Conservation (phyloP, 2,888 invertebrate species). For the Rhodophaea formosa region DNA sequence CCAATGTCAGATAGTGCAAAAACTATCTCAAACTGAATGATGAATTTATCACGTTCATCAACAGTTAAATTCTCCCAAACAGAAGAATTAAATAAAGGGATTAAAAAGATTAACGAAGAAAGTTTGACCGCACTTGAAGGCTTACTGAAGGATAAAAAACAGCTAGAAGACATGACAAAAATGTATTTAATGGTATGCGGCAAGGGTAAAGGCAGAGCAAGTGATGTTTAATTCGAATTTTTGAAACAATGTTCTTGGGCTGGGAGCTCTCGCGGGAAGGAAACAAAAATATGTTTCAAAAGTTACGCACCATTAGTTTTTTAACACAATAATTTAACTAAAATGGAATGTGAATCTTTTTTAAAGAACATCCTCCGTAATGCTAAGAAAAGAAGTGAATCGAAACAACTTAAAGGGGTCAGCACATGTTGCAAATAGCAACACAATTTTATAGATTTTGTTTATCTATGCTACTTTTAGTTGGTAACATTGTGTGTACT, state of each 20-base stretch:
- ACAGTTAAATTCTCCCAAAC: not conserved
- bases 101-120: slow-evolving; percentile 11
- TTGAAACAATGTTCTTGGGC: slow-evolving; percentile 22
- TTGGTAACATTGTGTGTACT: too few relatives aligned
- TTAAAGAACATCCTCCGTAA: slow-evolving; percentile 19
- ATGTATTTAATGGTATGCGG: slow-evolving; percentile 2
- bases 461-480: too few relatives aligned
- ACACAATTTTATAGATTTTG: too few relatives aligned
- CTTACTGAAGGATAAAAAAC: slow-evolving; percentile 1
- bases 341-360: slow-evolving; percentile 17
- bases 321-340: slow-evolving; percentile 17
- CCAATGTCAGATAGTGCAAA: slow-evolving; percentile 20
- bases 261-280: slow-evolving; percentile 16
- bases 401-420: slow-evolving; percentile 13
- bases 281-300: slow-evolving; percentile 21
- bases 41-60: slow-evolving; percentile 13
- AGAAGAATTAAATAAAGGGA: slow-evolving; percentile 12
- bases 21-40: slow-evolving; percentile 14
- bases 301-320: slow-evolving; percentile 16
- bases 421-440: too few relatives aligned
- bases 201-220: slow-evolving; percentile 12
- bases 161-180: slow-evolving; percentile 1
- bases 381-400: slow-evolving; percentile 15
- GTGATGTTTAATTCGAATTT: slow-evolving; percentile 20
- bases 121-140: not conserved